Base-by-base conservation (phyloP, 2,113 vertebrate genomes). In the Mohoua ochrocephala region DNA sequence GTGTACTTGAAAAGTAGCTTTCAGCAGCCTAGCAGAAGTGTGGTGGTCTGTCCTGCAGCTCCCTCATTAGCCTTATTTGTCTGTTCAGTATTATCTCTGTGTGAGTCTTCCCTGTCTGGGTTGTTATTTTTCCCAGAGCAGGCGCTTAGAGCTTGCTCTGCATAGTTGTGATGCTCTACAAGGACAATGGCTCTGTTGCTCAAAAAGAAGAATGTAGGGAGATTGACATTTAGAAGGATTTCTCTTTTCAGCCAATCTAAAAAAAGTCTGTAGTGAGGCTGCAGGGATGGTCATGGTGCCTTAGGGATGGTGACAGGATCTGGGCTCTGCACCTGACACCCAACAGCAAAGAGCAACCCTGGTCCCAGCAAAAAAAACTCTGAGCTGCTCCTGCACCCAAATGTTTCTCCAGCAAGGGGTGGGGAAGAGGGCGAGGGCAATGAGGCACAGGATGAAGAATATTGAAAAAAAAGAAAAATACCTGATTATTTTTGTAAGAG, bases 401-500 rank as follows among this genome's bases (percentile, higher is more conserved):
- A 41, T 70, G 60, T 76, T 45, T 69, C 49, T 89, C 71, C 27
- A 68, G 83, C 31, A 39, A 59, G 39, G 68, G 16, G 15, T n/a
- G 70, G 87, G 73, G 13, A 31, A 74, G 37, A 53, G 7, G 45
- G 39, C 5, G 30, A 68, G 39, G 30, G 11, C 15, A 35, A 63
- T 2, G 14, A 47, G 75, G 44, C 67, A 78, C 41, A 4, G 31
- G n/a, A 28, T 71, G 61, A 65, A 42, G 8, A 54, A 30, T 82
- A 73, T 3, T 76, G 9, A 39, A 93, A 89, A 61, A 35, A 57
- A 81, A 60, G 13, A 39, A 53, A 75, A 70, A 54, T 11, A 33
- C 17, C 45, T 53, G 84, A 80, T 96, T 96, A 63, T 96, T 97
- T 97, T 92, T 93, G 59, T 88, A 79, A 93, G 33, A 26, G 79